These are phyloP conservation scores for Propithecus coquereli DNA, from an alignment of 2,113 vertebrate genomes.

Conservation along the genomic window DNA sequence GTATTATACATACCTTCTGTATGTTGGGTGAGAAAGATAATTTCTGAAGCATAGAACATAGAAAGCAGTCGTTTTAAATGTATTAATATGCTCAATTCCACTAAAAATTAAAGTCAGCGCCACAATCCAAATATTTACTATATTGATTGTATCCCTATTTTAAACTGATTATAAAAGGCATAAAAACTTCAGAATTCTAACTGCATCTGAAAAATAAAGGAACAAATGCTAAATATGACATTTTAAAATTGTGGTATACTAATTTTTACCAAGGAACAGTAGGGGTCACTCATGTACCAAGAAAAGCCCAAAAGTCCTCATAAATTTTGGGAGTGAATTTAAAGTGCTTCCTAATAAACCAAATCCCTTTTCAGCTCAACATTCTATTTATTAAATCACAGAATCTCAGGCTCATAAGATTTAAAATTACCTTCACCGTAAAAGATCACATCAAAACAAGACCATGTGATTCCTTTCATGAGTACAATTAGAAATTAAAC, in stretches of 20 bases:
- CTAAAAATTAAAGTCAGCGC: neutral
- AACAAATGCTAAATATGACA: neutral
- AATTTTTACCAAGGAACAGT: slow-evolving; percentile 29
- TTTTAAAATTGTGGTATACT: neutral
- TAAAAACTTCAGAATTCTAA: slow-evolving; percentile 14
- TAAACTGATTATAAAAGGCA: neutral
- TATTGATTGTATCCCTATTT: neutral
- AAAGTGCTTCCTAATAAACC: slow-evolving; percentile 6
- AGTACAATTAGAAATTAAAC: slow-evolving; percentile 32
- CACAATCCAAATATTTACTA: neutral
- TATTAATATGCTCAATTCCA: neutral
- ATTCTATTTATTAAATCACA: slow-evolving; percentile 13
- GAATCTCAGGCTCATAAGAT: neutral
- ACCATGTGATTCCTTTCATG: neutral
- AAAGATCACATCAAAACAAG: slow-evolving; percentile 4
- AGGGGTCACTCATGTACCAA: slow-evolving; percentile 48
- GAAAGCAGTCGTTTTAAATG: neutral
- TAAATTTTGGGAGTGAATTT: neutral
- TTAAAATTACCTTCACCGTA: slow-evolving; percentile 24
- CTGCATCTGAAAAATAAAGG: slow-evolving; percentile 8
- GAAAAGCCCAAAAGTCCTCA: neutral
- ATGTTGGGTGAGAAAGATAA: neutral
- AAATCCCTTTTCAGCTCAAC: neutral
- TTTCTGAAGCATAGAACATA: neutral
- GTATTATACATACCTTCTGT: neutral